Evolutionary conservation across 2,797 vertebrate genomes (phyloP).

Genomic region (Phataginus tetradactyla): DNA sequence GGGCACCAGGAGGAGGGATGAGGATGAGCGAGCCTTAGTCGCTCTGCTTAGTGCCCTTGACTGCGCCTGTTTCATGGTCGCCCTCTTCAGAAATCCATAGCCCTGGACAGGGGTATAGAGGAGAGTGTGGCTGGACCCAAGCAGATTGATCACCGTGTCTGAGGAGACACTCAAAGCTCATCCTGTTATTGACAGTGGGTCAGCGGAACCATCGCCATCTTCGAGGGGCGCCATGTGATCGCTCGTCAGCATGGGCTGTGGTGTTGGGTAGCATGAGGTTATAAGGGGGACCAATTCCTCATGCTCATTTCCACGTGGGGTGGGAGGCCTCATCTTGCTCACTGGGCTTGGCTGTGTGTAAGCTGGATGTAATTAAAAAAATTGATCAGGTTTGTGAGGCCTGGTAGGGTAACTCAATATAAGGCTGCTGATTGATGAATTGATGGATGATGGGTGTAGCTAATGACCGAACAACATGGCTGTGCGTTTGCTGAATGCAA

Average conservation of each 20-base stretch:
- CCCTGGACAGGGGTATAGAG: neutral
- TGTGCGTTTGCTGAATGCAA: neutral
- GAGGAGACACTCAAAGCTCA: constrained; percentile 29
- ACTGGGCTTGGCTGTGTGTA: constrained; percentile 11
- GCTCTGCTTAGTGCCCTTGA: neutral
- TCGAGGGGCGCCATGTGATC: neutral
- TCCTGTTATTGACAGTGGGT: constrained; percentile 8
- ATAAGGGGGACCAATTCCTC: constrained; percentile 1
- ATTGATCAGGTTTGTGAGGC: constrained; percentile 71
- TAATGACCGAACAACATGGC: neutral
- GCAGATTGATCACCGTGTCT: constrained; percentile 15
- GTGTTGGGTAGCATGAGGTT: neutral
- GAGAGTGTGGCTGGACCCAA: neutral
- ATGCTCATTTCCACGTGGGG: constrained; percentile 46
- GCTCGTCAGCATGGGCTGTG: neutral
- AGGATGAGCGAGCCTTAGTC: neutral
- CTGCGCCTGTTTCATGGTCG: fast-evolving
- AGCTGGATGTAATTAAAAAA: constrained; percentile 71
- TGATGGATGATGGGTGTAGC: constrained; percentile 57
- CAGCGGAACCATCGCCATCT: neutral
- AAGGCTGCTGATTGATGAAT: constrained; percentile 71
- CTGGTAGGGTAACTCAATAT: constrained; percentile 59
- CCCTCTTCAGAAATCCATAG: constrained; percentile 11
- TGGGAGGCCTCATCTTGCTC: constrained; percentile 23
- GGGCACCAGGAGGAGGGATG: neutral